phyloP scores from a whole-genome alignment of 2,888 invertebrate genomes.

The Agrenia bidenticulata region DNA sequence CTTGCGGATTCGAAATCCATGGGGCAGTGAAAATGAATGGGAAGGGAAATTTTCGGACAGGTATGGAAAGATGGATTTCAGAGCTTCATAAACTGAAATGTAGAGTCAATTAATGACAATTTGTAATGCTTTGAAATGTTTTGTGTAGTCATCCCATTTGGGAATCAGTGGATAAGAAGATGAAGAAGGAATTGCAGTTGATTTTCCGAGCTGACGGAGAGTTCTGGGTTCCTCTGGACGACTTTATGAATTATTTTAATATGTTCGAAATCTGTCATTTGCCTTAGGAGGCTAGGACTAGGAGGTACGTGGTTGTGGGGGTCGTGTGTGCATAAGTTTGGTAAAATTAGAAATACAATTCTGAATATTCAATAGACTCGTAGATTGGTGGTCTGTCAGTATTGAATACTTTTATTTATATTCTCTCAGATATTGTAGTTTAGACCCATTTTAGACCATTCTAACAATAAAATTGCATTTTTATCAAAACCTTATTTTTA shows the following conservation, averaged over 20 bases:
- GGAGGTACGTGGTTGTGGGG: too few relatives aligned
- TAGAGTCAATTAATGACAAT: background rate
- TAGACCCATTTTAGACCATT: too few relatives aligned
- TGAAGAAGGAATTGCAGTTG: background rate
- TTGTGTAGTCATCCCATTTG: constrained; percentile 6
- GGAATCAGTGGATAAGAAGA: constrained; percentile 12
- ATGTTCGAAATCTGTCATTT: constrained; percentile 15
- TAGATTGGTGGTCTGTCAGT: too few relatives aligned
- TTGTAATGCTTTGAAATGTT: background rate
- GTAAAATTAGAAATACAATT: too few relatives aligned
- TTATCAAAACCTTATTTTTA: too few relatives aligned
- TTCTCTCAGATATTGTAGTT: too few relatives aligned
- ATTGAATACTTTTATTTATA: too few relatives aligned
- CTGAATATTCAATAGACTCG: too few relatives aligned
- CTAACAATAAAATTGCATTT: too few relatives aligned
- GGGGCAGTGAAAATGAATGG: constrained; percentile 14
- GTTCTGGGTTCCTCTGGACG: constrained; percentile 9
- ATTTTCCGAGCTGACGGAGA: constrained; percentile 15
- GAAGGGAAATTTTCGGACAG: constrained; percentile 5
- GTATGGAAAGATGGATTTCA: constrained; percentile 1
- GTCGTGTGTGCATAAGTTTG: too few relatives aligned
- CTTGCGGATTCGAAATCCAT: constrained; percentile 18
- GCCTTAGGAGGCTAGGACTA: too few relatives aligned
- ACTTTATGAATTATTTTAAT: background rate
- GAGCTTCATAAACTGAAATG: background rate